phyloP scores from a whole-genome alignment of 2,888 invertebrate genomes.

The Andricus curvator region DNA sequence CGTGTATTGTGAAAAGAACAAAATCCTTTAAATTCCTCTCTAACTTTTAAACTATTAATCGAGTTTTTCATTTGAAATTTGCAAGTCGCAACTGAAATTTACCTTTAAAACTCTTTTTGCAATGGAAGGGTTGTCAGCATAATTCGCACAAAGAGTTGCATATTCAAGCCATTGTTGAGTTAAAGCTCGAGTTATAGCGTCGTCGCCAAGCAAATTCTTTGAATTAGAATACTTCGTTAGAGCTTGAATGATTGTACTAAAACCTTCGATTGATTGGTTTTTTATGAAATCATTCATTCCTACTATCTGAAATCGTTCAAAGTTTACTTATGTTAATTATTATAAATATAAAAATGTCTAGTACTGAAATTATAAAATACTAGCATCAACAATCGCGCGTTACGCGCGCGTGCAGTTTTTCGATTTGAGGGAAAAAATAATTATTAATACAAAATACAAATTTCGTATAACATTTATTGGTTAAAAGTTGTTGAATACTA shows the following conservation, averaged over 20 bases:
- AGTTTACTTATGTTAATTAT: too few relatives aligned
- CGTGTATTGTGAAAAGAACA: neutral
- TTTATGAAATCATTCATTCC: constrained; percentile 59
- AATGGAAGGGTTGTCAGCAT: constrained; percentile 78
- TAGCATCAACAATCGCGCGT: too few relatives aligned
- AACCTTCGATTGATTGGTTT: constrained; percentile 67
- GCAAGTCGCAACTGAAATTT: constrained; percentile 46
- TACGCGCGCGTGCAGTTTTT: too few relatives aligned
- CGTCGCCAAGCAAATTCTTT: constrained; percentile 64
- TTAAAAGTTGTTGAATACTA: too few relatives aligned
- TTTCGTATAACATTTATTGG: too few relatives aligned
- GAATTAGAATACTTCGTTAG: constrained; percentile 65
- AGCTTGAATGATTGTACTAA: constrained; percentile 71
- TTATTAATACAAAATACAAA: too few relatives aligned
- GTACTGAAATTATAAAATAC: too few relatives aligned
- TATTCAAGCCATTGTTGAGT: constrained; percentile 84
- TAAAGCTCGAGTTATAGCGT: constrained; percentile 67
- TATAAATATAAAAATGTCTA: too few relatives aligned
- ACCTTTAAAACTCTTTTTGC: constrained; percentile 80
- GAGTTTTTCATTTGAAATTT: too few relatives aligned
- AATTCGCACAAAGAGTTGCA: constrained; percentile 81
- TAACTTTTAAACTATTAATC: too few relatives aligned
- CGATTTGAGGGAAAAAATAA: too few relatives aligned
- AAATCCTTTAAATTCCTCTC: neutral
- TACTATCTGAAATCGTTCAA: constrained; percentile 58